These are phyloP conservation scores for Canis aureus DNA, from an alignment of 2,113 vertebrate species.

Conservation along the genomic window DNA sequence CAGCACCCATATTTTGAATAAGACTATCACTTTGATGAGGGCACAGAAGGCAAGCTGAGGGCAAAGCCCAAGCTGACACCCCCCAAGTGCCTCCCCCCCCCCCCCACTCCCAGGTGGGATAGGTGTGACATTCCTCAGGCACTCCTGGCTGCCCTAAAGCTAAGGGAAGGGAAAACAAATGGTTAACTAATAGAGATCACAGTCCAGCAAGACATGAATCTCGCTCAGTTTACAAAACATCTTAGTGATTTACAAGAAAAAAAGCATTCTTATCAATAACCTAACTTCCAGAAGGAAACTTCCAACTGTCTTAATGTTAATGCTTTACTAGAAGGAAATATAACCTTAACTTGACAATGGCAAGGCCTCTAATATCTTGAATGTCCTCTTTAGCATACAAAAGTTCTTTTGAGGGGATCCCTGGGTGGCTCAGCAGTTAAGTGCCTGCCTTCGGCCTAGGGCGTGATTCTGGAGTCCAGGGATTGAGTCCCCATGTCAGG, in stretches of 20 bases:
- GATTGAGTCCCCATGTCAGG: too few species aligned
- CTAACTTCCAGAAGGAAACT: background rate
- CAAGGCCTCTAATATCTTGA: background rate
- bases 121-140: background rate
- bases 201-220: background rate
- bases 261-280: background rate
- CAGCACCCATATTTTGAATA: background rate
- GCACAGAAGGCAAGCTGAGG: background rate
- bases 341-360: background rate
- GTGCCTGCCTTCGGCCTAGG: too few species aligned
- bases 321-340: background rate
- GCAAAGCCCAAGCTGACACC: background rate
- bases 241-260: background rate
- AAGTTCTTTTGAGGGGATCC: background rate
- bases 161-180: background rate
- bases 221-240: background rate
- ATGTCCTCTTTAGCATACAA: background rate
- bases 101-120: background rate
- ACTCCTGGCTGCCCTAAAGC: background rate
- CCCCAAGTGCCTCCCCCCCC: background rate
- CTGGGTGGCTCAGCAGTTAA: too few species aligned
- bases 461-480: too few species aligned
- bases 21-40: background rate
- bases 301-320: background rate
- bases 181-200: background rate